Conservation (phyloP, 2,888 invertebrate genomes). For the Nowickia ferox region DNA sequence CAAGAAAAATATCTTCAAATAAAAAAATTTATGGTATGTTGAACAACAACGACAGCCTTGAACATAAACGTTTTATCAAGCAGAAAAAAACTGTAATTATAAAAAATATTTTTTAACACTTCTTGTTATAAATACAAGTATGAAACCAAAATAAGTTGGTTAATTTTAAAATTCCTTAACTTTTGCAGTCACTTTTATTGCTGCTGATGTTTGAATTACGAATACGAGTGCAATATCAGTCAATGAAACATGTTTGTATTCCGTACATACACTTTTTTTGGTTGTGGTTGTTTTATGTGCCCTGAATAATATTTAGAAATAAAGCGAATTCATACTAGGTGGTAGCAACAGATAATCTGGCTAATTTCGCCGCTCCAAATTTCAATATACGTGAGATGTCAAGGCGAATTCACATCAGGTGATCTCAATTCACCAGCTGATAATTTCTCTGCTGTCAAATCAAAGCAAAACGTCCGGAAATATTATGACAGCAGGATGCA, state of each 20-base stretch:
- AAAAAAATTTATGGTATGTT: constrained; percentile 20
- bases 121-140: background rate
- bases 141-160: background rate
- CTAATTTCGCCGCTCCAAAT: no score
- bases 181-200: background rate
- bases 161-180: constrained; percentile 1
- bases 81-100: background rate
- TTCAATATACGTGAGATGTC: no score
- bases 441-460: no score
- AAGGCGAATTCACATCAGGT: no score
- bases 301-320: constrained; percentile 20
- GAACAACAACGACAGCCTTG: constrained; percentile 36
- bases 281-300: background rate
- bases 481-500: no score
- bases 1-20: background rate
- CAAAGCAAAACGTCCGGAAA: no score
- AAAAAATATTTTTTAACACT: constrained; percentile 32
- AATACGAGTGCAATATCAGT: background rate
- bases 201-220: background rate
- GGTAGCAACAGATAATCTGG: no score
- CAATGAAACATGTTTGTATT: background rate
- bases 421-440: no score
- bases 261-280: background rate
- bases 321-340: background rate
- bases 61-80: constrained; percentile 17